Evolutionary conservation across 1,140 invertebrate species (phyloP).

Genomic region (Mycetomoellerius zeteki): DNA sequence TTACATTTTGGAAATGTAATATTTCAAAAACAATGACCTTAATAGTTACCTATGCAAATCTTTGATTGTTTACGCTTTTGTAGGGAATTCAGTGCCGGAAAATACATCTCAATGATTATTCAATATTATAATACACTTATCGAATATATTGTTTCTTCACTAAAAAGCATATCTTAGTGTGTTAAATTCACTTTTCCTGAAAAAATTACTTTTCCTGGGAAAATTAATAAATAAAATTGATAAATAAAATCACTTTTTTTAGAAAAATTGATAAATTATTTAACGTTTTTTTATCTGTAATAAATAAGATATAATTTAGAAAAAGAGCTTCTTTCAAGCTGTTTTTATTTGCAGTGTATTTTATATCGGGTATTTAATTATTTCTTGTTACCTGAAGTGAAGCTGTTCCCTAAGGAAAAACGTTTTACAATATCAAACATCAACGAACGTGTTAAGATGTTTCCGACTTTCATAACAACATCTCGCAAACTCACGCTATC

Average conservation of each 20-base stretch:
- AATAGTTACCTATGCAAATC: not conserved
- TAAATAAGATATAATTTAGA: not conserved
- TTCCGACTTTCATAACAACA: not conserved
- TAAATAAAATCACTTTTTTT: too few species aligned
- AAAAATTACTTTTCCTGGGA: not conserved
- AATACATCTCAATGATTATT: not conserved
- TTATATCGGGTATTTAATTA: not conserved
- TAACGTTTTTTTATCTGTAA: not conserved
- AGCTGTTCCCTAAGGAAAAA: not conserved
- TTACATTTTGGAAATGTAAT: conserved; percentile 55
- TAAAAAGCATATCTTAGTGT: too few species aligned
- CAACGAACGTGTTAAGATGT: not conserved
- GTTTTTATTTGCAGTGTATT: not conserved
- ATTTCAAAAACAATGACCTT: conserved; percentile 4
- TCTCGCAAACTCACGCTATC: not conserved
- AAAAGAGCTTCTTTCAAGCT: not conserved
- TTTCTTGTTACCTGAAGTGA: not conserved
- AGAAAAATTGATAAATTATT: not conserved
- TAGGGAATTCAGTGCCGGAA: not conserved
- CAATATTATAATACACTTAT: not conserved
- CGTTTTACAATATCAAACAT: not conserved
- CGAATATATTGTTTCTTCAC: not conserved
- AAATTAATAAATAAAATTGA: too few species aligned
- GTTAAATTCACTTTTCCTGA: not conserved
- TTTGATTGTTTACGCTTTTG: conserved; percentile 18